Conservation (phyloP, 2,888 invertebrate species). For the Colostygia pectinataria region DNA sequence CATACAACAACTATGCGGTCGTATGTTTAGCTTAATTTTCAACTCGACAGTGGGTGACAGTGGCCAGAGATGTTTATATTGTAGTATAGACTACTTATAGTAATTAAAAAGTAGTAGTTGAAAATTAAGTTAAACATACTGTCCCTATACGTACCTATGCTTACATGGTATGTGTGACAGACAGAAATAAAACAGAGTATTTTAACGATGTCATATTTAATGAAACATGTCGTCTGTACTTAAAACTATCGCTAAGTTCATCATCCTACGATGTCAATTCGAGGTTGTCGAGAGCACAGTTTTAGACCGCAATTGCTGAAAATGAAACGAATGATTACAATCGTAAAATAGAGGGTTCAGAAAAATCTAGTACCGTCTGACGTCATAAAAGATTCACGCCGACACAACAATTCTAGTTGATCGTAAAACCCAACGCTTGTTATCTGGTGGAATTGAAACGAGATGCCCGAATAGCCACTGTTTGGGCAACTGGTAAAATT, state of each 20-base stretch:
- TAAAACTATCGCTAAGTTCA: constrained; percentile 21
- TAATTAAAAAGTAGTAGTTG: no score
- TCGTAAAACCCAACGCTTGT: constrained; percentile 65
- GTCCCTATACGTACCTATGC: no score
- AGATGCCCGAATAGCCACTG: constrained; percentile 39
- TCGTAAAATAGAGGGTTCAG: constrained; percentile 38
- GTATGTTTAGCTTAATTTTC: no score
- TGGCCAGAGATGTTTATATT: no score
- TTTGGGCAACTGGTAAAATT: constrained; percentile 18
- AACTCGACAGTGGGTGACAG: no score
- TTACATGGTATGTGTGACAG: no score
- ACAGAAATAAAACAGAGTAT: no score
- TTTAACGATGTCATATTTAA: no score
- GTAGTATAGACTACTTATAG: no score
- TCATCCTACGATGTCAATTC: constrained; percentile 23
- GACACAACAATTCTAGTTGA: constrained; percentile 49
- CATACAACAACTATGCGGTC: no score
- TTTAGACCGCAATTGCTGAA: constrained; percentile 23
- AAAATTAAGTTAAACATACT: no score
- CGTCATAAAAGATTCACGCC: constrained; percentile 41
- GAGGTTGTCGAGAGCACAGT: constrained; percentile 23
- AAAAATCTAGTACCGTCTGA: constrained; percentile 41
- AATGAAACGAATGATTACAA: constrained; percentile 26
- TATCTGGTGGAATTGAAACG: constrained; percentile 51
- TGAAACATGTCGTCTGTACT: background rate